phyloP scores from a whole-genome alignment of 2,113 vertebrate species.

The Seriola quinqueradiata region DNA sequence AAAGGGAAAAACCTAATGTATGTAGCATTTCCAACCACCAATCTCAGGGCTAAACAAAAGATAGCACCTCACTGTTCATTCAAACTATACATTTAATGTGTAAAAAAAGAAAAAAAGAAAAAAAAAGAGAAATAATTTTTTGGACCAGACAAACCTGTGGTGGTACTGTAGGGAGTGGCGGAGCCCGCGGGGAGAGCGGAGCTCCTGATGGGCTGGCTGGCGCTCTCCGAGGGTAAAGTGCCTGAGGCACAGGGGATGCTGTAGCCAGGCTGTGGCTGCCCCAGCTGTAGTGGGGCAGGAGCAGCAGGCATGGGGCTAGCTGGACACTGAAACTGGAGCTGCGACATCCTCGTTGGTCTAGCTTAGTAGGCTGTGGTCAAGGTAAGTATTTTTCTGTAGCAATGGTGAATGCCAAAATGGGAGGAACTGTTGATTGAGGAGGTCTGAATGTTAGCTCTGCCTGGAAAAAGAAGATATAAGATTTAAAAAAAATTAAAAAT shows the following conservation, averaged over 20 bases:
- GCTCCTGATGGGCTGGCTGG: slow-evolving; percentile 93
- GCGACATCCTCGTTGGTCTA: slow-evolving; percentile 91
- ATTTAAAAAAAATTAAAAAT: too few relatives aligned
- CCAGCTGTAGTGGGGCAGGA: slow-evolving; percentile 79
- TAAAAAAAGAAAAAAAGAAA: too few relatives aligned
- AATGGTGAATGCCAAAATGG: slow-evolving; percentile 43
- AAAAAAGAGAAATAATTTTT: not conserved
- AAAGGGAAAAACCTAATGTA: not conserved
- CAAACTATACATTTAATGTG: not conserved
- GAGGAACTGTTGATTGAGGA: slow-evolving; percentile 47
- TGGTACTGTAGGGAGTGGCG: slow-evolving; percentile 90
- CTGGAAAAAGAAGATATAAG: slow-evolving; percentile 52
- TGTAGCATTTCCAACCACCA: not conserved
- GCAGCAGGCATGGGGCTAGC: slow-evolving; percentile 88
- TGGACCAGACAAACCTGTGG: slow-evolving; percentile 86
- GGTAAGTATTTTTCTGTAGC: slow-evolving; percentile 54
- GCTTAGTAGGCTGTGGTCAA: slow-evolving; percentile 53
- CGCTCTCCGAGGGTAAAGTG: slow-evolving; percentile 94
- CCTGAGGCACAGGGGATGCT: slow-evolving; percentile 92
- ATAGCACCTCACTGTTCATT: not conserved
- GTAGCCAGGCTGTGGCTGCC: slow-evolving; percentile 89
- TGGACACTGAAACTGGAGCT: slow-evolving; percentile 93
- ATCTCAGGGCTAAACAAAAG: not conserved
- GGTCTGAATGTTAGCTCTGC: slow-evolving; percentile 66
- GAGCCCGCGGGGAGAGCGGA: slow-evolving; percentile 95